Conservation (phyloP, 2,888 invertebrate genomes). For the Yponomeuta cagnagella region DNA sequence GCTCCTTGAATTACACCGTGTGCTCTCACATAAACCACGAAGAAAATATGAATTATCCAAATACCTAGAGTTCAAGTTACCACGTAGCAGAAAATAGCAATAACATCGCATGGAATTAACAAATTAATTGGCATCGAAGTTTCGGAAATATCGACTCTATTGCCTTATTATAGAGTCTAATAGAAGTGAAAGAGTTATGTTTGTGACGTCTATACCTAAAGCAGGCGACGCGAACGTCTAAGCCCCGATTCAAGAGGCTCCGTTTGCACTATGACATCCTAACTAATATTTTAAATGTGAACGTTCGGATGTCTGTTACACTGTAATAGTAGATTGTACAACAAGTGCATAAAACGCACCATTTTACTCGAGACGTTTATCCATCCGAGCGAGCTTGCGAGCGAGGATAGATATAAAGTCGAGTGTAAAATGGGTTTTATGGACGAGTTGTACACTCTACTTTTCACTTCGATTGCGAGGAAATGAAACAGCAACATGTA, state of each 20-base stretch:
- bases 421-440: too few relatives aligned
- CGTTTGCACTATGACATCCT: neutral
- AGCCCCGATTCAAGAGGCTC: neutral
- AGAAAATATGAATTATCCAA: conserved; percentile 10
- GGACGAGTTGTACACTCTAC: too few relatives aligned
- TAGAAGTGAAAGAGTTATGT: neutral
- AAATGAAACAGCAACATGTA: too few relatives aligned
- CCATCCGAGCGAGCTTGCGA: too few relatives aligned
- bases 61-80: neutral
- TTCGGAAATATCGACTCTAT: neutral
- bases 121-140: neutral
- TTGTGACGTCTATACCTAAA: neutral
- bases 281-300: neutral
- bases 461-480: too few relatives aligned
- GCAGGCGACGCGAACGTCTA: conserved; percentile 6
- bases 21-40: neutral
- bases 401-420: too few relatives aligned
- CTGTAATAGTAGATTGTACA: too few relatives aligned
- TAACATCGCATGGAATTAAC: conserved; percentile 1
- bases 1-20: too few relatives aligned
- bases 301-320: too few relatives aligned
- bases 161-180: neutral
- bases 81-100: conserved; percentile 10
- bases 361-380: too few relatives aligned
- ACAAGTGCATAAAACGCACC: too few relatives aligned